A percentile compares a stretch with the other conserved stretches of the same genome.
These are phyloP conservation scores for Hirtodrosophila cameraria DNA, from an alignment of 2,888 invertebrate genomes.

Conservation along the genomic window DNA sequence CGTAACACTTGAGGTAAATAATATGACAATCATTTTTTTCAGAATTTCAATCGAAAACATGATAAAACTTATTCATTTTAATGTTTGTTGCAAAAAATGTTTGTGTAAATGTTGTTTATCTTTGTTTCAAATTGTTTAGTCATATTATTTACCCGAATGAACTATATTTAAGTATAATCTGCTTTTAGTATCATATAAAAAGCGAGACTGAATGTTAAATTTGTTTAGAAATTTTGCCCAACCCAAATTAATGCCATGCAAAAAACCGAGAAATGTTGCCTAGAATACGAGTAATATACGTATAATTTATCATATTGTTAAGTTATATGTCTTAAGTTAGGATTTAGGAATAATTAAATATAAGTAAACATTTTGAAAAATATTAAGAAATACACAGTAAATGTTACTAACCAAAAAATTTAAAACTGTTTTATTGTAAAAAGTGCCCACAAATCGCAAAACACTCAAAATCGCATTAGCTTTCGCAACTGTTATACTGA, in stretches of 20 bases:
- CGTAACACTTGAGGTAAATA: slow-evolving; percentile 15
- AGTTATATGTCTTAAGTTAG: slow-evolving; percentile 11
- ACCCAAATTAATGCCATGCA: slow-evolving; percentile 44
- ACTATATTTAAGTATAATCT: slow-evolving; percentile 18
- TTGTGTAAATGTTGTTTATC: background rate
- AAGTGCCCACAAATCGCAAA: too few relatives aligned
- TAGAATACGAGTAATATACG: slow-evolving; percentile 21
- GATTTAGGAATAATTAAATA: background rate
- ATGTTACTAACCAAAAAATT: slow-evolving; percentile 37
- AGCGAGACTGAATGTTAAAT: slow-evolving; percentile 49
- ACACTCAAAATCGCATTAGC: too few relatives aligned
- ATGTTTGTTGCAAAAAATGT: slow-evolving; percentile 5
- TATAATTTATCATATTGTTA: slow-evolving; percentile 41
- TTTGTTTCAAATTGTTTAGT: slow-evolving; percentile 11
- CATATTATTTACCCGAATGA: slow-evolving; percentile 8
- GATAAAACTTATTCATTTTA: slow-evolving; percentile 12
- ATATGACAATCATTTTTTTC: background rate
- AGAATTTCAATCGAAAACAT: background rate
- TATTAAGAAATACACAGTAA: slow-evolving; percentile 5
- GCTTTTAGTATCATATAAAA: slow-evolving; percentile 31
- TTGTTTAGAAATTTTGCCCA: slow-evolving; percentile 23
- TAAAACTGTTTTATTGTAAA: background rate
- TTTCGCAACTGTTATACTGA: too few relatives aligned
- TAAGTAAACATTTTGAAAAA: slow-evolving; percentile 11
- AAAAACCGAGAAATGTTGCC: slow-evolving; percentile 7